These are phyloP conservation scores for Drosophila acutilabella DNA, from an alignment of 2,888 invertebrate species.

Conservation along the genomic window DNA sequence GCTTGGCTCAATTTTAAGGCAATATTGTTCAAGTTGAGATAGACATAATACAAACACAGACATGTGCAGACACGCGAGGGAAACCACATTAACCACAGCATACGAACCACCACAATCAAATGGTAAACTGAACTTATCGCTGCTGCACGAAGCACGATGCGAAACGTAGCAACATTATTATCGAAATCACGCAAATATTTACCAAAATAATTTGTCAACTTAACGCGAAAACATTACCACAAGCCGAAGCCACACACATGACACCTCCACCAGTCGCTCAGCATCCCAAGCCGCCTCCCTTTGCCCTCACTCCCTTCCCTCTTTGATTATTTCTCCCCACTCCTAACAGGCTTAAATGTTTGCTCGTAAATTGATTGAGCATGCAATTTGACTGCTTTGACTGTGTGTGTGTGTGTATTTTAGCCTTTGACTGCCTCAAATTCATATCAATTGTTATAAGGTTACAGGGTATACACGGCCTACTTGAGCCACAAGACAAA, in stretches of 20 bases:
- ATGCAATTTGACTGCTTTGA: constrained; percentile 41
- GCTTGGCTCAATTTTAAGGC: constrained; percentile 29
- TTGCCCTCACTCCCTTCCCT: not conserved
- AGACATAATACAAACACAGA: constrained; percentile 7
- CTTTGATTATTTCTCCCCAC: not conserved
- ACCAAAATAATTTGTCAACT: constrained; percentile 80
- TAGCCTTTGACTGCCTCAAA: not conserved
- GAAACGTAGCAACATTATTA: constrained; percentile 61
- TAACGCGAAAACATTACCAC: constrained; percentile 68
- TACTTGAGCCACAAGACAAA: constrained; percentile 18
- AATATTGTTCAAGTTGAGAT: constrained; percentile 27
- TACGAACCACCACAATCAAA: constrained; percentile 35
- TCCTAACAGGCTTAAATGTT: constrained; percentile 25
- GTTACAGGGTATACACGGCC: constrained; percentile 2
- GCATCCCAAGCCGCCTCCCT: not conserved
- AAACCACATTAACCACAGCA: constrained; percentile 66
- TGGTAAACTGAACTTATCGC: constrained; percentile 33
- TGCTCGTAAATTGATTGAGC: constrained; percentile 54
- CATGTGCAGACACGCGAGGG: constrained; percentile 44
- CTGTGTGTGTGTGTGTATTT: constrained; percentile 5
- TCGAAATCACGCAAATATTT: constrained; percentile 78
- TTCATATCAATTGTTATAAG: constrained; percentile 21
- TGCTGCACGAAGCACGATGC: constrained; percentile 24
- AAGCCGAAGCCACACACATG: constrained; percentile 29
- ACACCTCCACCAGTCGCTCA: not conserved